Evolutionary conservation across 1,140 invertebrate species (phyloP).

Genomic region (Agraylea sexmaculata): DNA sequence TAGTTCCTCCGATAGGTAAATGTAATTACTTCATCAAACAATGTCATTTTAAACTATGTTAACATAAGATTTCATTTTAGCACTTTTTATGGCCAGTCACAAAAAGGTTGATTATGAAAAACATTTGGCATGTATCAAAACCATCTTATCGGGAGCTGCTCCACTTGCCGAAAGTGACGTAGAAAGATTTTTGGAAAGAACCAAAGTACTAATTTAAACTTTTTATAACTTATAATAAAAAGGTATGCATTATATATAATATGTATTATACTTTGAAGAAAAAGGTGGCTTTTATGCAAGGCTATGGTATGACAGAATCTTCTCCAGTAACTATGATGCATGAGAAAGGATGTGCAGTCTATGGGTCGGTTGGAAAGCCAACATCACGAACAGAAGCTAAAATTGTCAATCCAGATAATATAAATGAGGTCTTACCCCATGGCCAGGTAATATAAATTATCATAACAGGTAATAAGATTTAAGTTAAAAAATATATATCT

Average conservation of each 20-base stretch:
- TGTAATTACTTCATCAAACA: constrained; percentile 7
- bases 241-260: too few species aligned
- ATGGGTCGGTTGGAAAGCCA: constrained; percentile 47
- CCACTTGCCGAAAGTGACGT: constrained; percentile 50
- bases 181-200: constrained; percentile 41
- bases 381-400: constrained; percentile 52
- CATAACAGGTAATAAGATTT: background rate
- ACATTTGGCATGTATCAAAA: constrained; percentile 41
- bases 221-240: too few species aligned
- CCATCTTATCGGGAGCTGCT: constrained; percentile 57
- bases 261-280: constrained; percentile 26
- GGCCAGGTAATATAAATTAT: constrained; percentile 27
- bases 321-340: constrained; percentile 34
- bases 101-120: constrained; percentile 42
- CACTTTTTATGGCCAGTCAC: constrained; percentile 54
- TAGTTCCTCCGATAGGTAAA: constrained; percentile 54
- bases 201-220: constrained; percentile 36
- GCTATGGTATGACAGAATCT: constrained; percentile 56
- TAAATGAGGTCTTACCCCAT: constrained; percentile 47
- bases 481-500: constrained; percentile 1
- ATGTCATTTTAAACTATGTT: background rate
- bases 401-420: constrained; percentile 46
- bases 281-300: constrained; percentile 36
- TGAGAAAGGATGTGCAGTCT: constrained; percentile 26
- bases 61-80: constrained; percentile 33